Evolutionary conservation across 1,140 invertebrate species (phyloP).

Genomic region (Trachymyrmex septentrionalis): DNA sequence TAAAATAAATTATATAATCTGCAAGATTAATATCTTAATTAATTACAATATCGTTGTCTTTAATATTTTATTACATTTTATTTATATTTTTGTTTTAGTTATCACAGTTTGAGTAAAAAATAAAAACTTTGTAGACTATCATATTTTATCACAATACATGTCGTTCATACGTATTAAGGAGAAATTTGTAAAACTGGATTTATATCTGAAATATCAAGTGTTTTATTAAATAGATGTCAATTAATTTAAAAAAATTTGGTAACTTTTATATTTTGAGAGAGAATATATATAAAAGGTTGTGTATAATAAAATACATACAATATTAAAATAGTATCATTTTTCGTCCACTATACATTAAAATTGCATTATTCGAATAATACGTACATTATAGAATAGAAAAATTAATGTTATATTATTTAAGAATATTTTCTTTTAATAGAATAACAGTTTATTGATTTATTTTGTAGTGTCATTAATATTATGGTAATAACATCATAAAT

Average conservation of each 20-base stretch:
- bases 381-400: neutral
- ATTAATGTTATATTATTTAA: neutral
- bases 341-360: neutral
- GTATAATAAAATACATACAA: neutral
- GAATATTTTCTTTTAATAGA: slow-evolving; percentile 19
- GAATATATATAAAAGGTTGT: neutral
- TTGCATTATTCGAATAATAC: neutral
- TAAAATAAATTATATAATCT: slow-evolving; percentile 3
- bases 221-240: neutral
- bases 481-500: slow-evolving; percentile 32
- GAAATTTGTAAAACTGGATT: slow-evolving; percentile 19
- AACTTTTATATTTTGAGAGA: slow-evolving; percentile 5
- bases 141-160: slow-evolving; percentile 27
- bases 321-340: neutral
- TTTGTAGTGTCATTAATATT: slow-evolving; percentile 57
- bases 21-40: slow-evolving; percentile 3
- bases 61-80: neutral
- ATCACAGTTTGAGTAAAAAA: slow-evolving; percentile 33
- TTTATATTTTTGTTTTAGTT: slow-evolving; percentile 26
- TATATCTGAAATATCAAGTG: neutral
- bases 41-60: neutral
- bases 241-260: neutral
- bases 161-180: neutral
- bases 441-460: slow-evolving; percentile 32
- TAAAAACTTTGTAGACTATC: slow-evolving; percentile 11